Conservation (phyloP, 2,888 invertebrate genomes). For the Harpalus rubripes region DNA sequence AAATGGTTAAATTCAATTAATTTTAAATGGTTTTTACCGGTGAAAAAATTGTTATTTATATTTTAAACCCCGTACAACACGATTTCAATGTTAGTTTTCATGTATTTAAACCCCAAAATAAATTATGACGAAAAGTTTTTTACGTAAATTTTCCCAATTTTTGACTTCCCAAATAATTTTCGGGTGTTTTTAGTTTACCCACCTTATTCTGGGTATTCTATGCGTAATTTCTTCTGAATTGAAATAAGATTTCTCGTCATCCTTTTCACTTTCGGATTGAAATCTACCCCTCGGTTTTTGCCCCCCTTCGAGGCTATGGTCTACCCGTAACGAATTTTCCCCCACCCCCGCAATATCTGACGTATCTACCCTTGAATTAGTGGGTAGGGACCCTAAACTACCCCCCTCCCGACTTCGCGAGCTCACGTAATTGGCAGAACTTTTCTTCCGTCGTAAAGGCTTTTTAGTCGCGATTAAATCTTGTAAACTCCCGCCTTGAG, state of each 20-base stretch:
- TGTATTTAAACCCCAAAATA: no score
- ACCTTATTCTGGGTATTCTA: background rate
- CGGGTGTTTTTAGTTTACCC: no score
- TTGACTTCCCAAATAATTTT: no score
- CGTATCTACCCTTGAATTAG: background rate
- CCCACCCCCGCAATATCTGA: background rate
- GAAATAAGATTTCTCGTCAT: background rate
- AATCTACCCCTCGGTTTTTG: background rate
- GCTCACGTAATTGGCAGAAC: conserved; percentile 70
- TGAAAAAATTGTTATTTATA: no score
- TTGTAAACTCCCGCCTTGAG: conserved; percentile 79
- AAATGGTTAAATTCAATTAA: no score
- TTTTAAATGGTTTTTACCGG: no score
- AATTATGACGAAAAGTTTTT: no score
- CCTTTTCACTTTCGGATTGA: background rate
- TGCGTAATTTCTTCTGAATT: background rate
- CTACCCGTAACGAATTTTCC: no score
- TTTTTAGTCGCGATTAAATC: conserved; percentile 75
- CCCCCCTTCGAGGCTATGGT: no score
- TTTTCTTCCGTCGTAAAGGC: background rate
- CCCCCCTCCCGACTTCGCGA: conserved; percentile 75
- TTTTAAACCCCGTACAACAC: no score
- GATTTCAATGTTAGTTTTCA: no score
- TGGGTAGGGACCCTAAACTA: conserved; percentile 29
- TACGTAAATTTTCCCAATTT: no score